phyloP scores from a whole-genome alignment of 2,888 invertebrate genomes.

The Cantharis flavilabris region DNA sequence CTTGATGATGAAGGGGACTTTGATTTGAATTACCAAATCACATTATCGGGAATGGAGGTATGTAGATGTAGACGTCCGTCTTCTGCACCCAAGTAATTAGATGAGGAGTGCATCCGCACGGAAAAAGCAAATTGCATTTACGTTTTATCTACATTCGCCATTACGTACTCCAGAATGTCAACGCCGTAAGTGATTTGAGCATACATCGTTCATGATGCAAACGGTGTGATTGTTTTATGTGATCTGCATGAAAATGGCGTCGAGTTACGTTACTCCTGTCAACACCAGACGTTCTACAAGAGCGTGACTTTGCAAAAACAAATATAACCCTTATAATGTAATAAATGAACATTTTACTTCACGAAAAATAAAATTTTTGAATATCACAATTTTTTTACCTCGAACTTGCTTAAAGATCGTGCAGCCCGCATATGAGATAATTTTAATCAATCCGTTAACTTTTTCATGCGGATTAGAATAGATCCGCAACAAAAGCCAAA shows the following conservation, averaged over 20 bases:
- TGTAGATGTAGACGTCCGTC: conserved; percentile 27
- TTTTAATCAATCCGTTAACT: background rate
- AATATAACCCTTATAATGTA: conserved; percentile 28
- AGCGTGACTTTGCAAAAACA: conserved; percentile 35
- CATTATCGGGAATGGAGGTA: conserved; percentile 36
- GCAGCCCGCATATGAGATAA: background rate
- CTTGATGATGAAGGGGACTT: conserved; percentile 42
- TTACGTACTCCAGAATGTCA: conserved; percentile 41
- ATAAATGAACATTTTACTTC: conserved; percentile 28
- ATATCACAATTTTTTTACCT: background rate
- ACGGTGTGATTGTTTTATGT: conserved; percentile 40
- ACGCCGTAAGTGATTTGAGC: conserved; percentile 41
- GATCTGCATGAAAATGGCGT: conserved; percentile 30
- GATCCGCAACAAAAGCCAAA: background rate
- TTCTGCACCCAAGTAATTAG: conserved; percentile 44
- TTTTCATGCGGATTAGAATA: background rate
- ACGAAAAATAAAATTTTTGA: conserved; percentile 3
- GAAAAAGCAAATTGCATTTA: conserved; percentile 47
- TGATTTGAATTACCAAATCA: conserved; percentile 49
- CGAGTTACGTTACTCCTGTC: conserved; percentile 31
- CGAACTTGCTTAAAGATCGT: no score
- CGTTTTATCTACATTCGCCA: conserved; percentile 34
- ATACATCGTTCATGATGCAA: conserved; percentile 37
- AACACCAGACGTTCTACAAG: conserved; percentile 30
- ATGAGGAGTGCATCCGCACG: conserved; percentile 45